A percentile compares a stretch with the other conserved stretches of the same genome.
Conservation (phyloP, 2,888 invertebrate genomes). For the Coecobrya sp. region DNA sequence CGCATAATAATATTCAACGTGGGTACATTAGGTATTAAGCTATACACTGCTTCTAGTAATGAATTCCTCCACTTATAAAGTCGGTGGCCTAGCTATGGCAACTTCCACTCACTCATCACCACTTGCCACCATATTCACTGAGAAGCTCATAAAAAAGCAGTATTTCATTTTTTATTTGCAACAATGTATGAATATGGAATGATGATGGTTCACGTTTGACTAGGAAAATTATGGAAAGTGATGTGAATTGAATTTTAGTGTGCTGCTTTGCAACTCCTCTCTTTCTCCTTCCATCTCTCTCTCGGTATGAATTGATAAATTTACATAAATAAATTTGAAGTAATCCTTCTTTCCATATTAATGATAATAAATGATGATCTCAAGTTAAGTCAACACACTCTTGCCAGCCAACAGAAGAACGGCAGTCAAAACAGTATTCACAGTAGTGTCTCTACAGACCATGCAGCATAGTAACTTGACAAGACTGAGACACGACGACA, state of each 20-base stretch:
- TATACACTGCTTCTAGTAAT: background rate
- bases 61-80: background rate
- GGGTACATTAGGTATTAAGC: background rate
- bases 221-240: conserved; percentile 24
- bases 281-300: background rate
- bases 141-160: conserved; percentile 62
- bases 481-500: background rate
- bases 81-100: background rate
- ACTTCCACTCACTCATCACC: background rate
- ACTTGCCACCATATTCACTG: conserved; percentile 15
- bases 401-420: background rate
- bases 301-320: conserved; percentile 18
- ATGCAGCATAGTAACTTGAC: background rate
- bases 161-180: conserved; percentile 70
- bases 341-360: conserved; percentile 24
- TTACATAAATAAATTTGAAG: conserved; percentile 21
- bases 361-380: conserved; percentile 40
- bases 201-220: background rate
- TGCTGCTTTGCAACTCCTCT: background rate
- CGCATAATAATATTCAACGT: background rate
- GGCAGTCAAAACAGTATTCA: conserved; percentile 7
- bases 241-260: conserved; percentile 4
- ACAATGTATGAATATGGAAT: conserved; percentile 12
- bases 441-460: background rate
- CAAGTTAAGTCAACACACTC: background rate